Conservation (phyloP, 2,888 invertebrate species). For the Dasysyrphus tricinctus region DNA sequence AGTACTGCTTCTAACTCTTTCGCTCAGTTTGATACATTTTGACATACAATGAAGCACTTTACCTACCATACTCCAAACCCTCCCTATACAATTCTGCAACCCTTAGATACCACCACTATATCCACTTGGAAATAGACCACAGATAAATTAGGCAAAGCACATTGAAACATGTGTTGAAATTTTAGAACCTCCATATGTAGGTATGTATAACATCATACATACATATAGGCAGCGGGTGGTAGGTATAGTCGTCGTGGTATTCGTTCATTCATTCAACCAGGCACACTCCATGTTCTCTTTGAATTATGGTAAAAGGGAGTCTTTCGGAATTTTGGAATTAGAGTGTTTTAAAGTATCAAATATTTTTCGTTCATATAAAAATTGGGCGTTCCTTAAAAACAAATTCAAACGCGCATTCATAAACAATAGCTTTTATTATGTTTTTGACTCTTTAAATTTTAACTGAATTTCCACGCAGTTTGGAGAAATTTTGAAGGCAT, state of each 20-base stretch:
- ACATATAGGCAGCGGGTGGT: constrained; percentile 3
- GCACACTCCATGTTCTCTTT: constrained; percentile 2
- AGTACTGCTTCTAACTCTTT: constrained; percentile 19
- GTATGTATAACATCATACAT: not conserved
- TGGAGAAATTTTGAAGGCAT: no score
- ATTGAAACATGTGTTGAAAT: constrained; percentile 70
- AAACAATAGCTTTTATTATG: no score
- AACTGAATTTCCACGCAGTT: no score
- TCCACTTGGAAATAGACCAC: constrained; percentile 47
- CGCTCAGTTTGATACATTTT: constrained; percentile 42
- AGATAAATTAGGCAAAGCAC: constrained; percentile 72
- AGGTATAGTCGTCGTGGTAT: not conserved
- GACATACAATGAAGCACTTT: constrained; percentile 12
- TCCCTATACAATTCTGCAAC: not conserved
- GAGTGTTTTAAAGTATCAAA: not conserved
- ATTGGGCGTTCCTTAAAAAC: not conserved
- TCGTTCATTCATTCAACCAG: constrained; percentile 8
- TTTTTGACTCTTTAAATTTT: no score
- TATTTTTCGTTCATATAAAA: not conserved
- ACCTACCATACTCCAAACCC: not conserved
- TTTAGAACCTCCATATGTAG: constrained; percentile 27
- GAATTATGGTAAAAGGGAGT: not conserved
- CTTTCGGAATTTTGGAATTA: not conserved
- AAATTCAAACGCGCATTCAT: not conserved
- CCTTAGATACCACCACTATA: not conserved